These are phyloP conservation scores for Amphipoea oculea DNA, from an alignment of 2,888 invertebrate genomes.

Conservation along the genomic window DNA sequence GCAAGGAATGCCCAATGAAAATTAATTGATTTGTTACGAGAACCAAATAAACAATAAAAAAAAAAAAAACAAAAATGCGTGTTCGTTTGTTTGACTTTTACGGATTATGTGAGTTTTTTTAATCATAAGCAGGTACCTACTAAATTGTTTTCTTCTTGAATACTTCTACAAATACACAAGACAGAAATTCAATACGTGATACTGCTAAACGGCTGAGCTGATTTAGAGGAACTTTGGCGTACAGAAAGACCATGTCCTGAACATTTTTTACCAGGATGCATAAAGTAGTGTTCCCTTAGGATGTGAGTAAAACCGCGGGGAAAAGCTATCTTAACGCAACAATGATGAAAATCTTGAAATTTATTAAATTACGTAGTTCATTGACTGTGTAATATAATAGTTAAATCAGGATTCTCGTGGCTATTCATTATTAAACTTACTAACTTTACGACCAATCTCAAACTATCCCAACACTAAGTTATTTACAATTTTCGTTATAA, in stretches of 20 bases:
- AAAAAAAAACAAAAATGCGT: too few relatives aligned
- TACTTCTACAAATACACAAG: too few relatives aligned
- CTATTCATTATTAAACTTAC: constrained; percentile 27
- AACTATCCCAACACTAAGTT: constrained; percentile 18
- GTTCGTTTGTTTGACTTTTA: background rate
- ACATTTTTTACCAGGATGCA: background rate
- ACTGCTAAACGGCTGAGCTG: background rate
- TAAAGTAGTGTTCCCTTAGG: background rate
- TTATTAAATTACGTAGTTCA: background rate
- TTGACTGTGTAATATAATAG: constrained; percentile 6
- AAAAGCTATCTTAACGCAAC: background rate
- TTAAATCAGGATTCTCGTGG: constrained; percentile 19
- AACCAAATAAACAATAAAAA: too few relatives aligned
- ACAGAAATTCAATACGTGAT: background rate
- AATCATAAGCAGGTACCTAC: background rate
- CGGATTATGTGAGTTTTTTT: background rate
- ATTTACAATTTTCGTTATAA: constrained; percentile 39
- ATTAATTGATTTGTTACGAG: constrained; percentile 13
- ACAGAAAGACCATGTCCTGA: background rate
- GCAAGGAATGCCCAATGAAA: constrained; percentile 1
- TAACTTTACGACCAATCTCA: constrained; percentile 49
- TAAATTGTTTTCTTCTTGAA: background rate
- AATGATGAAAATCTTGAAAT: constrained; percentile 24
- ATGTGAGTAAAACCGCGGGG: background rate
- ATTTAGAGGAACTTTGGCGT: background rate